These are phyloP conservation scores for Atlantisia rogersi DNA, from an alignment of 2,113 vertebrate species.

Conservation along the genomic window DNA sequence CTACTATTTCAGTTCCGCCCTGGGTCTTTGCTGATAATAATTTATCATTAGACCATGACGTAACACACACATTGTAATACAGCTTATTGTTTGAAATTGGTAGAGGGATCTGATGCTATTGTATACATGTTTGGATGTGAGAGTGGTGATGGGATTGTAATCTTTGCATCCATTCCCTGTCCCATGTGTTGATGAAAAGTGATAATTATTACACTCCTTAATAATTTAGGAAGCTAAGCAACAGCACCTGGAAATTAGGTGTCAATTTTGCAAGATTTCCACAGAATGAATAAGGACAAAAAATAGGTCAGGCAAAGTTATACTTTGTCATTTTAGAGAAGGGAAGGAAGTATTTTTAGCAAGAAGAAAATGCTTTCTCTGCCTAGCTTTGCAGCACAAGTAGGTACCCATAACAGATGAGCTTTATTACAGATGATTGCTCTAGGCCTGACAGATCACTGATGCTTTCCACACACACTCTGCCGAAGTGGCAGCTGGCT, in stretches of 20 bases:
- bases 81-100: background rate
- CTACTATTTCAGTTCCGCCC: background rate
- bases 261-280: slow-evolving; percentile 35
- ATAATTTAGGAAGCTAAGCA: slow-evolving; percentile 53
- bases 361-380: slow-evolving; percentile 1
- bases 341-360: slow-evolving; percentile 49
- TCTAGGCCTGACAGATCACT: background rate
- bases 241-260: slow-evolving; percentile 49
- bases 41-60: background rate
- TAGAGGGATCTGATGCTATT: background rate
- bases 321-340: background rate
- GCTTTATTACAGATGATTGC: background rate
- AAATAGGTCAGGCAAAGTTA: slow-evolving; percentile 49
- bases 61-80: background rate
- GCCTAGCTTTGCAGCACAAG: background rate
- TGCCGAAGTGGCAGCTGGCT: accelerated
- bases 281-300: background rate
- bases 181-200: background rate
- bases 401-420: background rate
- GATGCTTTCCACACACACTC: background rate
- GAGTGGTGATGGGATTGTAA: background rate
- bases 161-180: background rate
- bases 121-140: background rate
- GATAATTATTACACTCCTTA: background rate
- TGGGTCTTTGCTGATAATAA: background rate